Evolutionary conservation across 2,888 invertebrate genomes (phyloP).

Genomic region (Caenorhabditis imperialis): DNA sequence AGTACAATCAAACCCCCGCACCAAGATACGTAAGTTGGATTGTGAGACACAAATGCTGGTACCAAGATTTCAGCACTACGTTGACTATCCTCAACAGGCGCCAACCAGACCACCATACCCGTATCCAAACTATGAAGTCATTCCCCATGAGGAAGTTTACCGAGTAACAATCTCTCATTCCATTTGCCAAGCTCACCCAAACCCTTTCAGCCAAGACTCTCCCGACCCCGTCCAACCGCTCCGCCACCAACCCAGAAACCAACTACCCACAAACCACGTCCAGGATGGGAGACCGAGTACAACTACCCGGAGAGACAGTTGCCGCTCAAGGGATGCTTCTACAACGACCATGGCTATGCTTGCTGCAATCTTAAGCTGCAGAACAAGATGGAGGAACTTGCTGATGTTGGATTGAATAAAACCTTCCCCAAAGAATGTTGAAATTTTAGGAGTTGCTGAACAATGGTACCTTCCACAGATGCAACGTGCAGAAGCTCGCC

Average conservation of each 20-base stretch:
- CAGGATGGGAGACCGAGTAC: conserved; percentile 46
- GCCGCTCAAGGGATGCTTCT: conserved; percentile 53
- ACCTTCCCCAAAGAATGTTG: neutral
- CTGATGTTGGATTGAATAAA: conserved; percentile 28
- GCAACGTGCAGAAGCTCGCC: conserved; percentile 53
- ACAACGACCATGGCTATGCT: conserved; percentile 51
- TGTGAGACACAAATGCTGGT: neutral
- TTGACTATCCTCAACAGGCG: conserved; percentile 17
- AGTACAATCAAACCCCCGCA: conserved; percentile 11
- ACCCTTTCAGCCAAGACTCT: no score
- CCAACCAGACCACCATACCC: conserved; percentile 28
- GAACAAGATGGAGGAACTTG: conserved; percentile 45
- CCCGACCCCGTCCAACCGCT: no score
- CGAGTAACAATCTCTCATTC: no score
- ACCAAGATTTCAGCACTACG: conserved; percentile 27
- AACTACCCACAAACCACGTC: conserved; percentile 18
- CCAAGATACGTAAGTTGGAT: conserved; percentile 20
- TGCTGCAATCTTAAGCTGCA: conserved; percentile 40
- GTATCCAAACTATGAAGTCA: conserved; percentile 29
- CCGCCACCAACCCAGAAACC: no score
- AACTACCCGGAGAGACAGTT: conserved; percentile 50
- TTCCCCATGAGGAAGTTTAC: conserved; percentile 35
- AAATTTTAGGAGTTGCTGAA: conserved; percentile 40
- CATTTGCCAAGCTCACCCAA: no score
- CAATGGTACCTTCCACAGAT: conserved; percentile 50